phyloP scores from a whole-genome alignment of 2,888 invertebrate species.

The Hypsopygia costalis region DNA sequence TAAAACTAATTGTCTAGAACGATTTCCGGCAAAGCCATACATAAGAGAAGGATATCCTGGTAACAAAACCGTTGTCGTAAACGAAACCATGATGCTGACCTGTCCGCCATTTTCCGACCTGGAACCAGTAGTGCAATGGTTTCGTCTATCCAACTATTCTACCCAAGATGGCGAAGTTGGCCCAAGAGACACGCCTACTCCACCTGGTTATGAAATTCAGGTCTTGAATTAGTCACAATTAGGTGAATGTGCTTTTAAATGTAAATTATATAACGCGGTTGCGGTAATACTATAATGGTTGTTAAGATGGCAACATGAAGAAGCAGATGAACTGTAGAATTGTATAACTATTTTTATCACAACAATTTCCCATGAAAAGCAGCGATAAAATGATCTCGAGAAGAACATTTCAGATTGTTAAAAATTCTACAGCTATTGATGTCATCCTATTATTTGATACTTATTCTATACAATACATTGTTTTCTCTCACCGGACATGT shows the following conservation, averaged over 20 bases:
- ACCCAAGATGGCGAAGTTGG: constrained; percentile 58
- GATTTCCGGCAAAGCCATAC: constrained; percentile 91
- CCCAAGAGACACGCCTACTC: constrained; percentile 63
- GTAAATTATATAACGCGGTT: background rate
- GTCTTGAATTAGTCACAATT: constrained; percentile 47
- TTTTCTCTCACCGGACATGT: no score
- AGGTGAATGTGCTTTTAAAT: constrained; percentile 42
- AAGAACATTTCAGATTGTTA: no score
- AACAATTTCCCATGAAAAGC: no score
- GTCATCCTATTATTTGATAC: no score
- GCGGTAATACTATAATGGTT: constrained; percentile 8
- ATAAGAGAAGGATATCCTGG: constrained; percentile 90
- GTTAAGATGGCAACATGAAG: constrained; percentile 8
- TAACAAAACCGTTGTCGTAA: constrained; percentile 88
- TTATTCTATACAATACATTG: no score
- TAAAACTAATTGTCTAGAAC: constrained; percentile 78
- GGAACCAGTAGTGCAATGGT: constrained; percentile 91
- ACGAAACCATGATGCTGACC: constrained; percentile 85
- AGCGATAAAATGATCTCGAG: no score
- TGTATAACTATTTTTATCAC: no score
- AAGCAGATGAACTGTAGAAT: no score
- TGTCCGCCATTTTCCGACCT: constrained; percentile 92
- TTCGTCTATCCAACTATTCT: constrained; percentile 75
- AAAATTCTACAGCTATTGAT: no score
- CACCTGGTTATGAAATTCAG: constrained; percentile 54